phyloP scores from a whole-genome alignment of 2,888 invertebrate genomes.

The Listrodromus nycthemerus region DNA sequence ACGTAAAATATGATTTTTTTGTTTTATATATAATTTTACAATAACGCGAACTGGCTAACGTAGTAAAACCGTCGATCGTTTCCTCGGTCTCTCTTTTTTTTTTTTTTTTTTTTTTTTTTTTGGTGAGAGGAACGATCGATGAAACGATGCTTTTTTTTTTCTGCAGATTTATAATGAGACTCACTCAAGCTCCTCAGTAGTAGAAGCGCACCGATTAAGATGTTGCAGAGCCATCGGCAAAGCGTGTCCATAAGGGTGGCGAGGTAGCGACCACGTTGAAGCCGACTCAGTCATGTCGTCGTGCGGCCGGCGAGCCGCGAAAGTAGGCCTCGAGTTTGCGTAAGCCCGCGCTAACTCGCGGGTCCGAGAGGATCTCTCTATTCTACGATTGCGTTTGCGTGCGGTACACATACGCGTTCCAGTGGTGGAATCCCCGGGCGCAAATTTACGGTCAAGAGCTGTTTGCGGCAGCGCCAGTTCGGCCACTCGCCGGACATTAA shows the following conservation, averaged over 20 bases:
- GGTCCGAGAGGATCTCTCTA: neutral
- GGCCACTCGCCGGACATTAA: slow-evolving; percentile 58
- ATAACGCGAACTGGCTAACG: slow-evolving; percentile 14
- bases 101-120: neutral
- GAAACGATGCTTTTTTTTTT: slow-evolving; percentile 17
- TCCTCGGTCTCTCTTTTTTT: neutral
- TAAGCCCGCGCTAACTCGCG: slow-evolving; percentile 24
- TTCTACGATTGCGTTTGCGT: slow-evolving; percentile 9
- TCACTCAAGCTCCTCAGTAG: slow-evolving; percentile 80
- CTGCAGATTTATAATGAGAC: slow-evolving; percentile 67
- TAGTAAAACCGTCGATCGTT: neutral
- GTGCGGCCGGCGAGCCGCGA: slow-evolving; percentile 58
- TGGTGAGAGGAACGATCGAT: neutral
- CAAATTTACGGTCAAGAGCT: slow-evolving; percentile 63
- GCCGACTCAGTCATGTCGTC: slow-evolving; percentile 75
- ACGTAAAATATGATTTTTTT: neutral
- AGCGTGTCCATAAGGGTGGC: slow-evolving; percentile 76
- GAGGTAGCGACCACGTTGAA: slow-evolving; percentile 61
- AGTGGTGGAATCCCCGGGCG: slow-evolving; percentile 48
- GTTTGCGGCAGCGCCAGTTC: slow-evolving; percentile 46
- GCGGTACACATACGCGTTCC: slow-evolving; percentile 8
- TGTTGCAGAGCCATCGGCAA: slow-evolving; percentile 77
- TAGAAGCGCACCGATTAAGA: slow-evolving; percentile 75
- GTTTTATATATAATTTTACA: neutral
- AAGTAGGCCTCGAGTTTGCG: slow-evolving; percentile 37